phyloP scores from a whole-genome alignment of 2,888 invertebrate species.

The Heliconius hortense region DNA sequence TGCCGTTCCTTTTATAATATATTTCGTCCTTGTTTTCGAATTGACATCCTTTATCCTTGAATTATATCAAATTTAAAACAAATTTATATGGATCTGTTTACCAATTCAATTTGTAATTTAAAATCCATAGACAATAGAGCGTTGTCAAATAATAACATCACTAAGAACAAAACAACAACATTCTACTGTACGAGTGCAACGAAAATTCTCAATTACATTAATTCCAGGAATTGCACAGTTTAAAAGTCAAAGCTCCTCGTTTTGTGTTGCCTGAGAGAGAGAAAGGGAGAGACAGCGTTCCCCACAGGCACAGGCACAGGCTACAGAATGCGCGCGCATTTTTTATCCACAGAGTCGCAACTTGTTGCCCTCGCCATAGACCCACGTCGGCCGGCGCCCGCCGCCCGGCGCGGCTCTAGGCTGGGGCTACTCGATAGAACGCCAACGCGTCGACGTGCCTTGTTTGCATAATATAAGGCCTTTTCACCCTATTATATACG shows the following conservation, averaged over 20 bases:
- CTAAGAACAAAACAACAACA: not conserved
- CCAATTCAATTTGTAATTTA: not conserved
- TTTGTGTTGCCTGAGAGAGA: conserved; percentile 23
- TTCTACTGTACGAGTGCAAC: conserved; percentile 16
- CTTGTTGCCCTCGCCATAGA: conserved; percentile 51
- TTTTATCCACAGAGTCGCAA: conserved; percentile 47
- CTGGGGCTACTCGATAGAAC: conserved; percentile 11
- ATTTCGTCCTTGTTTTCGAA: not conserved
- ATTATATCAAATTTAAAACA: not conserved
- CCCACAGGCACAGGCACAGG: conserved; percentile 31
- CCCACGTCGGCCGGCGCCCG: conserved; percentile 1
- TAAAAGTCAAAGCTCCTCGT: conserved; percentile 23
- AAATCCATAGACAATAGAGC: not conserved
- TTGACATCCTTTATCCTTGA: not conserved
- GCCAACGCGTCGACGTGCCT: conserved; percentile 1
- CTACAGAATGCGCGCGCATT: conserved; percentile 56
- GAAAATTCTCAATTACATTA: conserved; percentile 25
- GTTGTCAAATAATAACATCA: not conserved
- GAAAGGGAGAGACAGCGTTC: conserved; percentile 41
- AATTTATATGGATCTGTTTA: not conserved
- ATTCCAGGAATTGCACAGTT: conserved; percentile 31
- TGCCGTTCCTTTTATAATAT: conserved; percentile 11
- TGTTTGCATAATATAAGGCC: conserved; percentile 8
- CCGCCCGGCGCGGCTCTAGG: not conserved
- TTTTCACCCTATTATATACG: not conserved